Percentiles rank a stretch among this genome's conserved stretches.
Evolutionary conservation across 2,113 vertebrate species (phyloP).

Genomic region (Indicator maculatus): DNA sequence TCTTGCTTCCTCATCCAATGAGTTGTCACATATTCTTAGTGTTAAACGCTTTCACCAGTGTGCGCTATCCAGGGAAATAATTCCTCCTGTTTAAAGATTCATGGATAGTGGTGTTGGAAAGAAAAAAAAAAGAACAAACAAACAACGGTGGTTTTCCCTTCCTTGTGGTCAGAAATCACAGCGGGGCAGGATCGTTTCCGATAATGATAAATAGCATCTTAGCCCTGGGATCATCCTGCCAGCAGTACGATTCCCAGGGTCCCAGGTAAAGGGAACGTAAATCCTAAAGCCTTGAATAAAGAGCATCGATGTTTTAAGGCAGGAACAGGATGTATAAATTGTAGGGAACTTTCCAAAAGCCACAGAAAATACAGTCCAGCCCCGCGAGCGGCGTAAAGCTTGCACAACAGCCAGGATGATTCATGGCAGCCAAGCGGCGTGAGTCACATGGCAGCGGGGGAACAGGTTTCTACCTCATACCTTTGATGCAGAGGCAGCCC

Average conservation of each 20-base stretch:
- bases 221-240: not conserved
- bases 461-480: conserved; percentile 39
- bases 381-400: not conserved
- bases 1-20: not conserved
- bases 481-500: not conserved
- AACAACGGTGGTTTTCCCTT: not conserved
- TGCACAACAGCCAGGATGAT: conserved; percentile 45
- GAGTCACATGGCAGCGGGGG: conserved; percentile 25
- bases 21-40: conserved; percentile 62
- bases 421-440: not conserved
- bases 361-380: conserved; percentile 50
- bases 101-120: conserved; percentile 4
- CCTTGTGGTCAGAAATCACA: not conserved
- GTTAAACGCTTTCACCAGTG: conserved; percentile 21
- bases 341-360: conserved; percentile 33
- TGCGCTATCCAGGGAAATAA: not conserved
- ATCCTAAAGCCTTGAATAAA: conserved; percentile 30
- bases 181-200: not conserved
- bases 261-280: not conserved
- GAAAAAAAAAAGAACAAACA: not conserved
- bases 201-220: not conserved
- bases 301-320: not conserved
- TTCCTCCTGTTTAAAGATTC: conserved; percentile 62
- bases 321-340: conserved; percentile 18
- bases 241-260: not conserved